A percentile compares a stretch with the other conserved stretches of the same genome.
Conservation (phyloP, 2,113 vertebrate genomes). For the Phoxinus phoxinus region DNA sequence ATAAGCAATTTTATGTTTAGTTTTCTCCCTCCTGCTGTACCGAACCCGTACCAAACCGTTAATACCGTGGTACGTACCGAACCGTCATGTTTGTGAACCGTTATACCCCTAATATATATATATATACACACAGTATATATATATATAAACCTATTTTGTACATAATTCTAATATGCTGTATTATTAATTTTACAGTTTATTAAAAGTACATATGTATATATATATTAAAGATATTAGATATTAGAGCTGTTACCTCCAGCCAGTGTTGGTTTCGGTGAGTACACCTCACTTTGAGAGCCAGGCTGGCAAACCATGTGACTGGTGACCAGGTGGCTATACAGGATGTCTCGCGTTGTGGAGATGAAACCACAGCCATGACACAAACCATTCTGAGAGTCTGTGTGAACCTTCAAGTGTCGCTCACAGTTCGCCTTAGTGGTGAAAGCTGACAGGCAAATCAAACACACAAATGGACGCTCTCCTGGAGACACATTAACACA, state of each 20-base stretch:
- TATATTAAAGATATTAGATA: background rate
- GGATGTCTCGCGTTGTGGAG: conserved; percentile 94
- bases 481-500: conserved; percentile 73
- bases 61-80: no score
- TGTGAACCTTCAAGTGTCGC: conserved; percentile 97
- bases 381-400: conserved; percentile 90
- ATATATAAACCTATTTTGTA: no score
- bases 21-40: no score
- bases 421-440: conserved; percentile 99
- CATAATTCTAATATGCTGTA: no score
- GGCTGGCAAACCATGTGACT: conserved; percentile 98
- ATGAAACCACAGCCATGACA: conserved; percentile 96
- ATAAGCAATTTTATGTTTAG: no score
- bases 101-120: no score
- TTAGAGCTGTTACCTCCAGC: conserved; percentile 75
- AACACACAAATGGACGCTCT: conserved; percentile 94
- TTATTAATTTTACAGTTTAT: no score
- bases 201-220: no score
- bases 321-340: conserved; percentile 96
- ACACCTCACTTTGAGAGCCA: conserved; percentile 88
- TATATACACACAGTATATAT: no score
- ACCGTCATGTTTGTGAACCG: no score
- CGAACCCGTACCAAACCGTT: no score
- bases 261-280: conserved; percentile 78
- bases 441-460: conserved; percentile 96